Evolutionary conservation across 2,888 invertebrate genomes (phyloP).

Genomic region (Monoplex corrugatus): DNA sequence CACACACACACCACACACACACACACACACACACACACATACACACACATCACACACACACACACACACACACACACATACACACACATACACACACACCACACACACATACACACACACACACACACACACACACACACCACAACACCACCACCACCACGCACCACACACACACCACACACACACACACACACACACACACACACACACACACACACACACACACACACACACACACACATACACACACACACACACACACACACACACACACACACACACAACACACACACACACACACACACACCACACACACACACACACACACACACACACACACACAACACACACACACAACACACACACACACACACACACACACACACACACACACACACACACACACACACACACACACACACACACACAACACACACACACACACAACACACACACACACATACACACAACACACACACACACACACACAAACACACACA

Average conservation of each 20-base stretch:
- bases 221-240: conserved; percentile 18
- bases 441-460: no score
- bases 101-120: no score
- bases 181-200: neutral
- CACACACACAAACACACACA: neutral
- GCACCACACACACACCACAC: no score
- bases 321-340: conserved; percentile 32
- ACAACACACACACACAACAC: neutral
- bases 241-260: neutral
- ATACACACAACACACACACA: neutral
- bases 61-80: no score
- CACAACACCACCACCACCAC: no score
- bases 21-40: no score
- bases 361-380: neutral
- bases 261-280: neutral
- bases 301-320: conserved; percentile 9
- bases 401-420: conserved; percentile 34
- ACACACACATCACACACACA: no score
- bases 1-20: no score
- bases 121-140: no score
- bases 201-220: neutral
- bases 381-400: conserved; percentile 9
- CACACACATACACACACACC: no score
- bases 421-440: conserved; percentile 32
- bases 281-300: neutral